Percentiles rank a stretch among this genome's conserved stretches.
Evolutionary conservation across 2,113 vertebrate species (phyloP).

Genomic region (Caretta caretta): DNA sequence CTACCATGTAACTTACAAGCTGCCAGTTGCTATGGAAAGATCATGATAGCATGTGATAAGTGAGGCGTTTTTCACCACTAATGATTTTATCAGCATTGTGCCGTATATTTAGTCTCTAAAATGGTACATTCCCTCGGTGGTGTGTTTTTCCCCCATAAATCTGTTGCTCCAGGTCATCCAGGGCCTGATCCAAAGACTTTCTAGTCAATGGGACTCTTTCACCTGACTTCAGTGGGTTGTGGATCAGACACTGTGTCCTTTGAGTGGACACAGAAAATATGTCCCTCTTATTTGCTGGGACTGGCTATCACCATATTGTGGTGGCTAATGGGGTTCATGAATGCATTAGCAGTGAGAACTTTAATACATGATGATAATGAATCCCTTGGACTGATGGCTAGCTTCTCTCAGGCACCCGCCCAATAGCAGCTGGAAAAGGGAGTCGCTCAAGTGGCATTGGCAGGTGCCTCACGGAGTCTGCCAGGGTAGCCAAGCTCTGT

Average conservation of each 20-base stretch:
- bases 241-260: background rate
- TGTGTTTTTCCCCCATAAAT: conserved; percentile 60
- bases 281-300: background rate
- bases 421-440: background rate
- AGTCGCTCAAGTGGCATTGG: too few relatives aligned
- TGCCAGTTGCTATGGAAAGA: conserved; percentile 47
- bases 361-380: background rate
- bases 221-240: background rate
- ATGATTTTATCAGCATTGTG: conserved; percentile 61
- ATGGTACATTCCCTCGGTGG: conserved; percentile 65
- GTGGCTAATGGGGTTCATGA: background rate
- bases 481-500: too few relatives aligned
- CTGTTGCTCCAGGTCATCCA: conserved; percentile 48
- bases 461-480: too few relatives aligned
- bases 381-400: background rate
- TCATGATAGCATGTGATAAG: conserved; percentile 33
- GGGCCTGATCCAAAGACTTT: background rate
- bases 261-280: background rate
- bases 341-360: background rate
- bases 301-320: background rate
- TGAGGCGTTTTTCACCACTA: conserved; percentile 61
- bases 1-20: background rate
- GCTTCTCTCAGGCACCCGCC: too few relatives aligned
- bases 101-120: conserved; percentile 66
- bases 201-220: background rate